A percentile compares a stretch with the other conserved stretches of the same genome.
These are phyloP conservation scores for Pseudolaguvia tuberculata DNA, from an alignment of 2,113 vertebrate genomes.

Conservation along the genomic window DNA sequence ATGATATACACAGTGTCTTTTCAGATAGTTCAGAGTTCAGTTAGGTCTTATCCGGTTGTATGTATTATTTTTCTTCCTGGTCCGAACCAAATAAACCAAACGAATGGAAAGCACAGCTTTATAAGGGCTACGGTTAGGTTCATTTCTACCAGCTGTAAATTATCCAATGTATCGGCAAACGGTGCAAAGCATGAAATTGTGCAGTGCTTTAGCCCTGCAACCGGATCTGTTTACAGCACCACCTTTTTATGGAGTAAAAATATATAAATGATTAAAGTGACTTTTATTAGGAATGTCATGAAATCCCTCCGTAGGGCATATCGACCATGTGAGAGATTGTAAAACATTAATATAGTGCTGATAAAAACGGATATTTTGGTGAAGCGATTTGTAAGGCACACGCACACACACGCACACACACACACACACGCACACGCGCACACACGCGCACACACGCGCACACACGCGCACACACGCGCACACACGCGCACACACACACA, in stretches of 20 bases:
- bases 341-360: background rate
- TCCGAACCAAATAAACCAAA: too few relatives aligned
- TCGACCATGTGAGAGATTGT: background rate
- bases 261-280: background rate
- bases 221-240: slow-evolving; percentile 11
- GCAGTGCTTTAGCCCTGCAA: background rate
- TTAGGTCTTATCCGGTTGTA: too few relatives aligned
- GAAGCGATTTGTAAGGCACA: background rate
- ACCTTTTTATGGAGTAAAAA: background rate
- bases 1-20: too few relatives aligned
- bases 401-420: too few relatives aligned
- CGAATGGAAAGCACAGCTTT: too few relatives aligned
- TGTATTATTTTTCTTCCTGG: too few relatives aligned
- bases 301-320: background rate
- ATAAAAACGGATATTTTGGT: background rate
- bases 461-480: too few relatives aligned
- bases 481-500: too few relatives aligned
- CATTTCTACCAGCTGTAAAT: background rate
- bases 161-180: slow-evolving; percentile 14
- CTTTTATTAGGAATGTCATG: slow-evolving; percentile 5
- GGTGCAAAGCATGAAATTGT: background rate
- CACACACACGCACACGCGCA: too few relatives aligned
- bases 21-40: too few relatives aligned
- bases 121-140: too few relatives aligned
- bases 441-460: too few relatives aligned